Conservation (phyloP, 2,888 invertebrate species). For the Ceriagrion tenellum region DNA sequence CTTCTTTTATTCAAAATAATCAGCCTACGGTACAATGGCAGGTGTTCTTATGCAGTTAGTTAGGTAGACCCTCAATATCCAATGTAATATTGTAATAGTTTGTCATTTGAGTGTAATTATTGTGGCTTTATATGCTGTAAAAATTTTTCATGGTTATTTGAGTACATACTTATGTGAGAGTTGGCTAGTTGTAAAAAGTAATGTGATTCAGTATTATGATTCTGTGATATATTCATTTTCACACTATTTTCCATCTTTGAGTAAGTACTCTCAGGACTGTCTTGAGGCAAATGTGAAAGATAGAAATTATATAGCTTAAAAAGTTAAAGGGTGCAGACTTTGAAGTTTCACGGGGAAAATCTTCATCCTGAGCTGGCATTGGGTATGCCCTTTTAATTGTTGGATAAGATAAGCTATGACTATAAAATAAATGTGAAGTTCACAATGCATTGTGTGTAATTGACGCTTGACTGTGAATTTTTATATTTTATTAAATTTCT, state of each 20-base stretch:
- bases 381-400: neutral
- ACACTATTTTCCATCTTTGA: neutral
- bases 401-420: neutral
- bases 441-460: too few relatives aligned
- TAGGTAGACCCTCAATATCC: neutral
- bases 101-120: neutral
- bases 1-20: too few relatives aligned
- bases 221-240: neutral
- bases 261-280: neutral
- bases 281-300: neutral
- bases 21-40: too few relatives aligned
- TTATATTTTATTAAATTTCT: neutral
- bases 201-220: slow-evolving; percentile 32
- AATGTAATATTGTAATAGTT: neutral
- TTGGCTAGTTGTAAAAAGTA: neutral
- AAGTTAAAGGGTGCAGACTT: neutral
- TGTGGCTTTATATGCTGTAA: neutral
- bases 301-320: neutral
- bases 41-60: too few relatives aligned
- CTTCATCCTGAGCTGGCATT: neutral
- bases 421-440: neutral
- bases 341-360: neutral
- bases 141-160: neutral
- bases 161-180: neutral
- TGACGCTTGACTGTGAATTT: slow-evolving; percentile 16